Conservation (phyloP, 2,113 vertebrate species). For the Pleuronectes platessa region DNA sequence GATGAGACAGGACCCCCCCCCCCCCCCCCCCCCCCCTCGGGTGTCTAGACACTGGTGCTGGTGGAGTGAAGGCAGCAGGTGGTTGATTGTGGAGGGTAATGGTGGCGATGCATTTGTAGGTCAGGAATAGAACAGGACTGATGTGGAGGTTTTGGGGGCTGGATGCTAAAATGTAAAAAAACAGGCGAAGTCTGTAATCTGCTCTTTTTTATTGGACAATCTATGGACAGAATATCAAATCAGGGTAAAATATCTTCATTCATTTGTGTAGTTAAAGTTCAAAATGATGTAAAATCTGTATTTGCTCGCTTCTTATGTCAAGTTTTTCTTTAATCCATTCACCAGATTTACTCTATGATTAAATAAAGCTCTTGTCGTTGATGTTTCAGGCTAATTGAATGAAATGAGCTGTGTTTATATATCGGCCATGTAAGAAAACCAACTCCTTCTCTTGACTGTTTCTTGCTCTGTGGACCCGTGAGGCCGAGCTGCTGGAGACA, state of each 20-base stretch:
- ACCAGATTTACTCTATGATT: neutral
- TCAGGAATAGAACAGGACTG: no score
- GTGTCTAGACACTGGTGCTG: neutral
- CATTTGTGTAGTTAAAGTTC: no score
- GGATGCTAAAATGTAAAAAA: no score
- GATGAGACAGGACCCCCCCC: neutral
- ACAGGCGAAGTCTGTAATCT: no score
- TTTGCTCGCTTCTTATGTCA: neutral
- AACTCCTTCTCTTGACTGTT: neutral
- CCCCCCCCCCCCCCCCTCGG: neutral
- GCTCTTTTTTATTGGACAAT: no score
- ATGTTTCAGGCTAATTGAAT: no score
- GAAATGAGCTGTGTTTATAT: no score
- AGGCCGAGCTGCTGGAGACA: neutral
- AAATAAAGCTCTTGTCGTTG: neutral
- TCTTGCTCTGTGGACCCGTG: neutral
- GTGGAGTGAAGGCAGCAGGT: neutral
- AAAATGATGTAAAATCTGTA: no score
- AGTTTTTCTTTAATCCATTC: neutral
- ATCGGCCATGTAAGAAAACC: neutral
- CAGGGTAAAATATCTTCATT: no score
- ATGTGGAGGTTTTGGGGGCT: no score
- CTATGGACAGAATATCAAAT: no score
- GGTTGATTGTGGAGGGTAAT: neutral
- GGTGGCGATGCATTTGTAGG: no score